Percentiles rank a stretch among this genome's conserved stretches.
phyloP scores from a whole-genome alignment of 1,140 invertebrate genomes.

The Whitmania pigra region DNA sequence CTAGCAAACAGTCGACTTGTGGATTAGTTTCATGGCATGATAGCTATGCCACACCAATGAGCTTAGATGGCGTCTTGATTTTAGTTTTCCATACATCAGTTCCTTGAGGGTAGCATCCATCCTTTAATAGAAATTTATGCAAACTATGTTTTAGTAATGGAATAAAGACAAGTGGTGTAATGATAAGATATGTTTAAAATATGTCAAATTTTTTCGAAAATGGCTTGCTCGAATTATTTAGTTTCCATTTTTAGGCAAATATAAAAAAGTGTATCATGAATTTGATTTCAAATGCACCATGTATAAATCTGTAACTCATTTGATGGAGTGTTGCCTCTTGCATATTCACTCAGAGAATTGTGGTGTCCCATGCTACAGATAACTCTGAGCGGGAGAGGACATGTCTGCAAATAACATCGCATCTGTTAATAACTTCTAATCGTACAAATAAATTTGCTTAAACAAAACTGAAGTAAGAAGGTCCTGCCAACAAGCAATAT shows the following conservation, averaged over 20 bases:
- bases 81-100: no score
- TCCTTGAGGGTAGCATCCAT: conserved; percentile 91
- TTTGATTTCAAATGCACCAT: conserved; percentile 52
- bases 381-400: conserved; percentile 81
- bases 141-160: no score
- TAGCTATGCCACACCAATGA: no score
- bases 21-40: no score
- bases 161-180: no score
- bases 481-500: no score
- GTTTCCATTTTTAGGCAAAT: neutral
- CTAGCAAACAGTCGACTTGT: no score
- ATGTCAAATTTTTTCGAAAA: neutral
- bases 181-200: no score
- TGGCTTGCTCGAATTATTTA: neutral
- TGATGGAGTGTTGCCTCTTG: conserved; percentile 78
- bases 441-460: no score
- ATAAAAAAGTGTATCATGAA: neutral
- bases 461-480: no score
- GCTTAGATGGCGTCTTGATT: no score
- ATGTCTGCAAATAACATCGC: conserved; percentile 55
- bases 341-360: conserved; percentile 77
- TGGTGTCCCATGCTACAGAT: conserved; percentile 79
- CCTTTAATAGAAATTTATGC: conserved; percentile 40
- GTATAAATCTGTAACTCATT: conserved; percentile 92
- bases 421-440: no score